Percentiles rank a stretch among this genome's conserved stretches.
Evolutionary conservation across 2,113 vertebrate species (phyloP).

Genomic region (Glaucomys volans): DNA sequence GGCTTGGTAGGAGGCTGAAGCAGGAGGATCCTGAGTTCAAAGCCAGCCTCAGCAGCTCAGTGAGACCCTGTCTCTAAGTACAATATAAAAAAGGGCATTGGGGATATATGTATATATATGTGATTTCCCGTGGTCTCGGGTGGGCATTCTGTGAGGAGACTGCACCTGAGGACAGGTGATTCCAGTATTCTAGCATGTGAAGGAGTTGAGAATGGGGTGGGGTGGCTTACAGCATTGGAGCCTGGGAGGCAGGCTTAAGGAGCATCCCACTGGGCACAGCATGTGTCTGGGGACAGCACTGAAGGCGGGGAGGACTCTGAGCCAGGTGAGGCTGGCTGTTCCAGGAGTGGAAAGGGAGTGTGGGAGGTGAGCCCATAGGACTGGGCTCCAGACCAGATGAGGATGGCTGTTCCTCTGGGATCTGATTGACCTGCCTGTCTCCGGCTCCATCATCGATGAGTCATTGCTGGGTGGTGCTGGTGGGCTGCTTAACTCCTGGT

Average conservation of each 20-base stretch:
- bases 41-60: too few species aligned
- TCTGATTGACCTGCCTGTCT: not conserved
- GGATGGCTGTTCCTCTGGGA: too few species aligned
- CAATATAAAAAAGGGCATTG: too few species aligned
- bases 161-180: not conserved
- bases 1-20: too few species aligned
- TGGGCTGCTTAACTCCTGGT: not conserved
- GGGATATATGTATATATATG: too few species aligned
- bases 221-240: rapidly evolving
- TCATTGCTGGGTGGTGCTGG: not conserved
- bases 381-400: rapidly evolving
- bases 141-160: not conserved
- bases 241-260: not conserved
- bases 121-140: not conserved
- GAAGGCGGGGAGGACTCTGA: not conserved
- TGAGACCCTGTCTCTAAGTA: too few species aligned
- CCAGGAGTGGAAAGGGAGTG: not conserved
- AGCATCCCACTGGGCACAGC: not conserved
- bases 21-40: too few species aligned
- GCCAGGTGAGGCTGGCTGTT: not conserved
- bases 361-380: not conserved
- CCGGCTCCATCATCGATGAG: not conserved
- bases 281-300: not conserved
- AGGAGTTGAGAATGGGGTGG: too few species aligned
- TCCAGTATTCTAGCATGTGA: rapidly evolving